Evolutionary conservation across 2,888 invertebrate genomes (phyloP).

Genomic region (Phengaris alcon): DNA sequence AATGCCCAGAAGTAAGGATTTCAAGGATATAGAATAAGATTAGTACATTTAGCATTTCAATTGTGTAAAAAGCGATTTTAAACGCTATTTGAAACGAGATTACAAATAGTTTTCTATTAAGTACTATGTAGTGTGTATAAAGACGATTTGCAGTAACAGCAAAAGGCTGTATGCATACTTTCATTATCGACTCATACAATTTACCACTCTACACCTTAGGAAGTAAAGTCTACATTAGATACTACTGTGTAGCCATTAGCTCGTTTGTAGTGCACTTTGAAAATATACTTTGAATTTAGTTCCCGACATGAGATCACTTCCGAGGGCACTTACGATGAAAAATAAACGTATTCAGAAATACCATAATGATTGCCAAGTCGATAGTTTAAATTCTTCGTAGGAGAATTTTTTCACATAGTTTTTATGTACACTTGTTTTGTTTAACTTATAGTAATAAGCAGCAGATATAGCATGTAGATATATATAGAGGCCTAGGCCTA

Average conservation of each 20-base stretch:
- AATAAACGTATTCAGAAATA: slow-evolving; percentile 21
- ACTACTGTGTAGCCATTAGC: not conserved
- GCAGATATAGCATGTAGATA: too few species aligned
- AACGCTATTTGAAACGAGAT: not conserved
- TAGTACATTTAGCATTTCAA: not conserved
- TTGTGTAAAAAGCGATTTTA: not conserved
- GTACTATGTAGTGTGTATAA: slow-evolving; percentile 6
- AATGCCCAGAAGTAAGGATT: too few species aligned
- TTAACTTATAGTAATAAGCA: too few species aligned
- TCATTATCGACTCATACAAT: not conserved
- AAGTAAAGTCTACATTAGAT: not conserved
- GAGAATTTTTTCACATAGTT: not conserved
- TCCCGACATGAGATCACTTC: slow-evolving; percentile 23
- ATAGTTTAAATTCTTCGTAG: not conserved
- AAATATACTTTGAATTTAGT: slow-evolving; percentile 27
- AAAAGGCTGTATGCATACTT: slow-evolving; percentile 6
- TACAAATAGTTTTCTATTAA: slow-evolving; percentile 21
- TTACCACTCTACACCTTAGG: not conserved
- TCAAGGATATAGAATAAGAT: not conserved
- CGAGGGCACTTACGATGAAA: slow-evolving; percentile 22
- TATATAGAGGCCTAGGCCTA: too few species aligned
- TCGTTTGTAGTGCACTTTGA: slow-evolving; percentile 24
- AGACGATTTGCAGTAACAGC: slow-evolving; percentile 23
- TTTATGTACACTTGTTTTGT: too few species aligned
- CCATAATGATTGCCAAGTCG: slow-evolving; percentile 7